Conservation (phyloP, 1,140 invertebrate genomes). For the Zaprionus taronus region DNA sequence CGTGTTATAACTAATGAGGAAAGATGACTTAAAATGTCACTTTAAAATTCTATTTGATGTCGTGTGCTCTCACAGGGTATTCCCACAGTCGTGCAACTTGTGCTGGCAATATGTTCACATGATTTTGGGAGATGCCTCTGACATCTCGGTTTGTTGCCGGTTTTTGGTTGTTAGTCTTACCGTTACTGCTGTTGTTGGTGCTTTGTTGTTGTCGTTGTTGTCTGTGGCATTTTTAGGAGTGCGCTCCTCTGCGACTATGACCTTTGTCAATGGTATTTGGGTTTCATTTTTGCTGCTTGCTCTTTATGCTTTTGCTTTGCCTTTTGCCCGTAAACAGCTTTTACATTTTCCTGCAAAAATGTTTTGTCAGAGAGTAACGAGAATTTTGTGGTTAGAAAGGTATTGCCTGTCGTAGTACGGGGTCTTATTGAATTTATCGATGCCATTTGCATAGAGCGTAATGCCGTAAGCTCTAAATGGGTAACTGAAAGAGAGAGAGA, state of each 20-base stretch:
- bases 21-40: constrained; percentile 3
- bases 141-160: constrained; percentile 43
- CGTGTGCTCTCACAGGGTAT: constrained; percentile 19
- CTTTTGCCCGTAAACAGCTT: constrained; percentile 31
- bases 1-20: neutral
- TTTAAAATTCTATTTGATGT: neutral
- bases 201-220: constrained; percentile 22
- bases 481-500: neutral
- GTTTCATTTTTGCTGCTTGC: constrained; percentile 11
- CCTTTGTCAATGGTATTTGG: constrained; percentile 79
- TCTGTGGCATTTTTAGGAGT: constrained; percentile 54
- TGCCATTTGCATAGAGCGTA: constrained; percentile 24
- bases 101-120: constrained; percentile 30
- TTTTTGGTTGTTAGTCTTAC: constrained; percentile 34
- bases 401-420: constrained; percentile 18
- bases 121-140: constrained; percentile 35
- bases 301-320: constrained; percentile 17
- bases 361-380: constrained; percentile 34
- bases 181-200: constrained; percentile 18
- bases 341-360: constrained; percentile 33
- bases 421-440: constrained; percentile 33
- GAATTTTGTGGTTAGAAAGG: constrained; percentile 31
- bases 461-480: neutral
- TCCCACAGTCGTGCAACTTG: neutral
- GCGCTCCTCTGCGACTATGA: constrained; percentile 55